A percentile compares a stretch with the other conserved stretches of the same genome.
Conservation (phyloP, 53 echinoderm and acorn worm genomes). For the Actinopyga echinites region DNA sequence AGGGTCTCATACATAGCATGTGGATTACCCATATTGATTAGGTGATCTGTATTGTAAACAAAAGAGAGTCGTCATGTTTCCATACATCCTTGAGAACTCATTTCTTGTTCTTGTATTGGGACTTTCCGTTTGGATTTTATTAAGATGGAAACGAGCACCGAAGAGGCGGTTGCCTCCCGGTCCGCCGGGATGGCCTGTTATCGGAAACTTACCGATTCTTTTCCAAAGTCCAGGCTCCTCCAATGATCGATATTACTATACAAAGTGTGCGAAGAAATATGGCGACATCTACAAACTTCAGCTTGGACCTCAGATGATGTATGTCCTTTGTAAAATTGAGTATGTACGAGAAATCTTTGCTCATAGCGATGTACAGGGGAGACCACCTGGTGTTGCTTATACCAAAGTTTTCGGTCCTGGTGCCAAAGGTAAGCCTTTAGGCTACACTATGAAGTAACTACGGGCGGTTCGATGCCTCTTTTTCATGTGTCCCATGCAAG, state of each 20-base stretch:
- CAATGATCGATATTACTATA: not conserved
- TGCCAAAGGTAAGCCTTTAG: conserved; percentile 11
- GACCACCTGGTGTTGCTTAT: not conserved
- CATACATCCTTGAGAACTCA: not conserved
- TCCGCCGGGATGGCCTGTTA: not conserved
- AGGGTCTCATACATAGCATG: no score
- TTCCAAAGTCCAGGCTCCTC: not conserved
- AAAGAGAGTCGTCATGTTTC: not conserved
- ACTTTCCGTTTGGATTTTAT: not conserved
- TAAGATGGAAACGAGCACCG: not conserved
- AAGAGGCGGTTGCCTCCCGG: conserved; percentile 3
- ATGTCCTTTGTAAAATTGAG: not conserved
- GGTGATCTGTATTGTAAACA: no score
- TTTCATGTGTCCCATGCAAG: no score
- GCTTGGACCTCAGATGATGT: conserved; percentile 4
- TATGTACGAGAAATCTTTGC: conserved; percentile 1
- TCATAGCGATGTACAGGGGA: conserved; percentile 21
- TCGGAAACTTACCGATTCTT: conserved; percentile 14
- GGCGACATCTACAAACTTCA: conserved; percentile 1
- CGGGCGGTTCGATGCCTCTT: no score
- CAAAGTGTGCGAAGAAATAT: not conserved
- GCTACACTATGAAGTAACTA: no score
- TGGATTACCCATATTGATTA: no score
- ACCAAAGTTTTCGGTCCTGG: not conserved
- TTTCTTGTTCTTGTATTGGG: not conserved